Evolutionary conservation across 2,797 vertebrate species (phyloP).

Genomic region (Lagodon rhomboides): DNA sequence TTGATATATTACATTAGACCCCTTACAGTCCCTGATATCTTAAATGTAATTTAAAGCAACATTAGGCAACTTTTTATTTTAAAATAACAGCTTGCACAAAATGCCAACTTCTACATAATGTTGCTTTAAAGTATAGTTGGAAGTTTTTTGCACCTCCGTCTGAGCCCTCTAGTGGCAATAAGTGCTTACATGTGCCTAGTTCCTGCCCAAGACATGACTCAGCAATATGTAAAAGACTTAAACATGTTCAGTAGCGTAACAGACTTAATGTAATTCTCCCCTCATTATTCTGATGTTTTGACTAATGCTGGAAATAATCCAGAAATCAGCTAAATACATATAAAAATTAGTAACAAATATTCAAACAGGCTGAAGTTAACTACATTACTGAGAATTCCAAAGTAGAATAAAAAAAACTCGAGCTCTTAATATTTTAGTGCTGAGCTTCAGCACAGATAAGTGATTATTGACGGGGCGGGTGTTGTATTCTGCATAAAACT

Average conservation of each 20-base stretch:
- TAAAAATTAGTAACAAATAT: conserved; percentile 49
- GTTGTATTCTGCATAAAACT: conserved; percentile 84
- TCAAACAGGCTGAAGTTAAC: conserved; percentile 39
- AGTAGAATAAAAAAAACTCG: conserved; percentile 54
- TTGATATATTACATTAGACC: too few relatives aligned
- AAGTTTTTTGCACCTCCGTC: too few relatives aligned
- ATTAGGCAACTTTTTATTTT: too few relatives aligned
- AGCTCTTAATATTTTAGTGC: conserved; percentile 55
- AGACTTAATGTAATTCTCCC: background rate
- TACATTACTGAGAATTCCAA: conserved; percentile 61
- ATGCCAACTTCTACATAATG: too few relatives aligned
- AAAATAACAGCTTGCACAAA: too few relatives aligned
- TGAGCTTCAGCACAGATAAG: conserved; percentile 74
- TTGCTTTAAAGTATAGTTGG: too few relatives aligned
- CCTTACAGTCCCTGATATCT: too few relatives aligned
- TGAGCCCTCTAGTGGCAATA: too few relatives aligned
- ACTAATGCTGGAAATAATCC: conserved; percentile 11
- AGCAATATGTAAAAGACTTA: background rate
- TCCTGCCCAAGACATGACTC: too few relatives aligned
- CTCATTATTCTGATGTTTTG: background rate
- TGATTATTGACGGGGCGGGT: conserved; percentile 84
- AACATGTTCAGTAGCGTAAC: conserved; percentile 3
- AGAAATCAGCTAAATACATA: conserved; percentile 22
- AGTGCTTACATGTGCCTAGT: too few relatives aligned
- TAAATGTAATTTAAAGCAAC: too few relatives aligned